A percentile compares a stretch with the other conserved stretches of the same genome.
Conservation (phyloP, 2,113 vertebrate genomes). For the Puma concolor region DNA sequence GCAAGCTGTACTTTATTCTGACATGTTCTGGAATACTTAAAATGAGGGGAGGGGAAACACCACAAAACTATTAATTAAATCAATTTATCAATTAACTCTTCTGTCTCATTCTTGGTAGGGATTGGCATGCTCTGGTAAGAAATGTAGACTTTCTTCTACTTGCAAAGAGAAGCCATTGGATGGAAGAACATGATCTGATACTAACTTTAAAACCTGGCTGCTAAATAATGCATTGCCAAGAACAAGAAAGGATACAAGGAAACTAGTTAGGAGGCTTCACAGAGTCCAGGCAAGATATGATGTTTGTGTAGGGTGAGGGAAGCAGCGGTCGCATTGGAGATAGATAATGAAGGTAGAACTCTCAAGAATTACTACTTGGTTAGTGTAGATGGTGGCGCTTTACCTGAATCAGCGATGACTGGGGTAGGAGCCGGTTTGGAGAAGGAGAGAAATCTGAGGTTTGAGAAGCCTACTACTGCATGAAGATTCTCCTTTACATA, state of each 20-base stretch:
- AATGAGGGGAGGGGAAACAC: accelerated
- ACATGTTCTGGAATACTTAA: not conserved
- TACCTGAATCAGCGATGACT: not conserved
- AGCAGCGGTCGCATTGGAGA: not conserved
- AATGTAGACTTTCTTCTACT: not conserved
- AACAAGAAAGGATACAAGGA: not conserved
- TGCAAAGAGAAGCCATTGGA: not conserved
- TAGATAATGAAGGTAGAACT: not conserved
- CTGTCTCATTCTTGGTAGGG: not conserved
- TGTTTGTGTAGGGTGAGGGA: not conserved
- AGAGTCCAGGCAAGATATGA: not conserved
- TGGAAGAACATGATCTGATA: not conserved
- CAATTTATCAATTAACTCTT: not conserved
- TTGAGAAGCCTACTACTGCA: not conserved
- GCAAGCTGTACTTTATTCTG: not conserved
- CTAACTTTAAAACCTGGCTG: not conserved
- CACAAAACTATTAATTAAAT: not conserved
- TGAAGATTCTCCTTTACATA: not conserved
- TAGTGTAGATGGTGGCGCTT: too few relatives aligned
- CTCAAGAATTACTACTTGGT: not conserved
- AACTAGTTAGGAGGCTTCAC: not conserved
- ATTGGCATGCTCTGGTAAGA: not conserved
- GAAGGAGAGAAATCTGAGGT: not conserved
- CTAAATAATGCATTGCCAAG: not conserved
- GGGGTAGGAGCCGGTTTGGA: not conserved